Evolutionary conservation across 2,113 vertebrate species (phyloP), one percentile per base, ranked within the genome.

Genomic region (Scalopus aquaticus): DNA sequence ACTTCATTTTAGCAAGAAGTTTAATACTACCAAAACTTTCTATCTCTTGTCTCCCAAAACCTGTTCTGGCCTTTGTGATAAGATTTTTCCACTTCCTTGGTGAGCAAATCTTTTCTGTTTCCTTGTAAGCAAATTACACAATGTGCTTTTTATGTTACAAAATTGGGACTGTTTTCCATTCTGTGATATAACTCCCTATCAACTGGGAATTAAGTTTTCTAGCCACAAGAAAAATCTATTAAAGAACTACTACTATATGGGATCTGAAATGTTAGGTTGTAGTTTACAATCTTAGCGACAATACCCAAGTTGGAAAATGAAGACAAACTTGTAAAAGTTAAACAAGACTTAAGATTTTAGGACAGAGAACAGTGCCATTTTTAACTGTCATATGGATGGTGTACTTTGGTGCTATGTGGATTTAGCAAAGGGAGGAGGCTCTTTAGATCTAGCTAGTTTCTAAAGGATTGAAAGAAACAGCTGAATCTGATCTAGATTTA

Each of bases 31-130:
- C 44, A 85, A 72, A 81, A 78, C 78, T 37, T 19, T 54, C 13
- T 24, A 84, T 85, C 72, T 81, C 42, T 39, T 69, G 37, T 65
- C 64, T 86, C 78, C n/a, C 15, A 62, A 78, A 91, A 51, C 28
- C 46, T 94, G 49, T 17, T 90, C 89, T 88, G 51, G 26, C 51
- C 89, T 91, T 89, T 51, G 44, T 79, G 28, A 56, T 88, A 88
- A 70, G 58, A 51, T 8, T 70, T 95, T 94, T 64, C 46, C 56
- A 81, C 81, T 83, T 90, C 78, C 46, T 80, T 67, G 62, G 69
- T 77, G 17, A 93, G 37, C 37, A 72, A 67, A 54, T 1, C 62
- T 69, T 96, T 69, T 51, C 49, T 51, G 17, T 51, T 51, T 51
- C 49, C 49, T 49, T 51, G 49, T 51, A 16, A 51, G 49, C 49